These are phyloP conservation scores for Pundamilia nyererei DNA, from an alignment of 2,113 vertebrate species.

Conservation along the genomic window DNA sequence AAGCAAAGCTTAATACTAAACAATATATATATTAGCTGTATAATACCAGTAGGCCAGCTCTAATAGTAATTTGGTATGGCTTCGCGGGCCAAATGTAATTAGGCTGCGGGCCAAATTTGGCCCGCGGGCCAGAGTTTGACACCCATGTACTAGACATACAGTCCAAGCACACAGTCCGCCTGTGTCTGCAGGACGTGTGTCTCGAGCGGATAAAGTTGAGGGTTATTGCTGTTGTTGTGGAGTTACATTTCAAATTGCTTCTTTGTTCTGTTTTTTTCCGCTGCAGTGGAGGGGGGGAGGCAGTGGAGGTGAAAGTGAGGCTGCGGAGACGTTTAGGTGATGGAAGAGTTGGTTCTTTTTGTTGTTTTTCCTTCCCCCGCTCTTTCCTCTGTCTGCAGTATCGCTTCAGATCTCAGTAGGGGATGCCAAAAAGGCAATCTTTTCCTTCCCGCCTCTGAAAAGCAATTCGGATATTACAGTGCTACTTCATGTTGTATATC, in stretches of 20 bases:
- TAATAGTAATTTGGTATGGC: too few relatives aligned
- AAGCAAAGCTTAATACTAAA: too few relatives aligned
- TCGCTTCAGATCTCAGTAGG: conserved; percentile 16
- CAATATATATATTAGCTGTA: too few relatives aligned
- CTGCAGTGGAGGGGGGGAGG: not conserved
- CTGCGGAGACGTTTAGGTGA: not conserved
- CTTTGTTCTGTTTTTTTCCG: not conserved
- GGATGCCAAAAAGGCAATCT: not conserved
- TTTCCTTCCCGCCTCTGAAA: not conserved
- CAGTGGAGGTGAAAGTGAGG: not conserved
- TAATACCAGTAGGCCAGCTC: too few relatives aligned
- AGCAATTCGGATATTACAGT: not conserved
- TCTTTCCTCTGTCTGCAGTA: not conserved
- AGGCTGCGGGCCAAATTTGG: too few relatives aligned
- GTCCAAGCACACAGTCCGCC: not conserved
- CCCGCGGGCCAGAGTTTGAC: too few relatives aligned
- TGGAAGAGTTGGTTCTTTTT: not conserved
- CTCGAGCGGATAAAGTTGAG: not conserved
- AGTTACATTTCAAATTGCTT: conserved; percentile 45
- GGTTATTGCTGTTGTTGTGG: conserved; percentile 18
- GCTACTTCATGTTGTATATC: not conserved
- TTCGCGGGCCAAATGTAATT: too few relatives aligned
- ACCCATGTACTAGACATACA: not conserved
- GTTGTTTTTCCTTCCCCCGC: not conserved
- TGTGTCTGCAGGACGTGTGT: not conserved